Evolutionary conservation across 2,797 vertebrate genomes (phyloP).

Genomic region (Enteromius radiatus): DNA sequence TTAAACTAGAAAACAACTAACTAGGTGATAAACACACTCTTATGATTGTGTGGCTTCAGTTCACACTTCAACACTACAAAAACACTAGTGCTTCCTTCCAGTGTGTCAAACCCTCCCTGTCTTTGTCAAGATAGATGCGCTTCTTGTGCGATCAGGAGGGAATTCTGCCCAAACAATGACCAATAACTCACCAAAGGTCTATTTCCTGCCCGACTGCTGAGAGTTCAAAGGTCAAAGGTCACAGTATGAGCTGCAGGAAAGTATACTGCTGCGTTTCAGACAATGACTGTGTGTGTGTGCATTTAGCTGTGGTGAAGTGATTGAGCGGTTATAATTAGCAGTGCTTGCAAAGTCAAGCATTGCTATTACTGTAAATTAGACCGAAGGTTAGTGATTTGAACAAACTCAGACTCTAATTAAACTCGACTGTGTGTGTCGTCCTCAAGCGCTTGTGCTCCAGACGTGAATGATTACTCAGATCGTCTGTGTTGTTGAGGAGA

Average conservation of each 20-base stretch:
- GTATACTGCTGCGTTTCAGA: neutral
- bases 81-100: conserved; percentile 5
- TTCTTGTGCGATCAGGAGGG: neutral
- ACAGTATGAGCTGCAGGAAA: neutral
- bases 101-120: neutral
- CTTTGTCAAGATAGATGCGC: neutral
- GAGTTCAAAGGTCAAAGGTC: conserved; percentile 22
- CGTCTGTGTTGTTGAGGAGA: neutral
- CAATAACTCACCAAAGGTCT: conserved; percentile 12
- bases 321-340: neutral
- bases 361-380: neutral
- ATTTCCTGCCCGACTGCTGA: neutral
- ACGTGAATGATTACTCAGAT: neutral
- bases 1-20: neutral
- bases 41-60: neutral
- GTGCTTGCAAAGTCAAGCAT: neutral
- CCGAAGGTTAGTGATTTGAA: neutral
- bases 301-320: neutral
- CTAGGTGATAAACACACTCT: neutral
- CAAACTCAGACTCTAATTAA: conserved; percentile 1
- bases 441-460: neutral
- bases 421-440: neutral
- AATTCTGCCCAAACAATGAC: conserved; percentile 4
- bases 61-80: neutral
- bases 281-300: neutral